Evolutionary conservation across 2,888 invertebrate species (phyloP).

Genomic region (Tillus elongatus): DNA sequence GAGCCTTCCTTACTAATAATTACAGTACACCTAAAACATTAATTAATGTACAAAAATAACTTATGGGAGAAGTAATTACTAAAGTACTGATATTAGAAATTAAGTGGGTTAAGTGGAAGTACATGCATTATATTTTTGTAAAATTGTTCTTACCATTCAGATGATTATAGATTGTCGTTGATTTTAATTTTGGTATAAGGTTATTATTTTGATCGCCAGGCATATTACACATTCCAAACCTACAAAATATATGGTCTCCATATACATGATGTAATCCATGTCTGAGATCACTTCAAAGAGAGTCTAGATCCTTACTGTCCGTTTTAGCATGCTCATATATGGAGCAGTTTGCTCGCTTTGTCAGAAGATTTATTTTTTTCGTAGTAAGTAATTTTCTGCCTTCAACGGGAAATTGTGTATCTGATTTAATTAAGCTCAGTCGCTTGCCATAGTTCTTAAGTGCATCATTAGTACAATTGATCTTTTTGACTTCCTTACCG

Average conservation of each 20-base stretch:
- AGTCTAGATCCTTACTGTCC: constrained; percentile 1
- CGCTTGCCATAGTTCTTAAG: constrained; percentile 21
- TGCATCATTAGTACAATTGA: constrained; percentile 18
- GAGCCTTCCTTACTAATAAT: constrained; percentile 3
- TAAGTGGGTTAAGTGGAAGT: too few species aligned
- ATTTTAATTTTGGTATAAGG: constrained; percentile 8
- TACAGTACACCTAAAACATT: constrained; percentile 4
- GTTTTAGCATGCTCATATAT: constrained; percentile 16
- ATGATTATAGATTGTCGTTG: constrained; percentile 6
- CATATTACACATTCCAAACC: constrained; percentile 1
- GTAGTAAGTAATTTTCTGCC: constrained; percentile 11
- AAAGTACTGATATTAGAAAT: too few species aligned
- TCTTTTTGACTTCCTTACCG: constrained; percentile 14
- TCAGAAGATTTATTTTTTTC: constrained; percentile 8
- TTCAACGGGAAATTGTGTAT: constrained; percentile 10
- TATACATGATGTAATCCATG: constrained; percentile 6
- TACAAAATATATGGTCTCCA: constrained; percentile 6
- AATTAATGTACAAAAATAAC: background rate
- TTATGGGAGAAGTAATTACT: too few species aligned
- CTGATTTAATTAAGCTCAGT: constrained; percentile 15
- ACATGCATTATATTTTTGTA: too few species aligned
- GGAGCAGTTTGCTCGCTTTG: constrained; percentile 8
- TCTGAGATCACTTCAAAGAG: background rate
- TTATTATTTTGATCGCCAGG: constrained; percentile 5
- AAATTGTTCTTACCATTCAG: too few species aligned